Conservation (phyloP, 2,888 invertebrate genomes). For the Aspidiotus destructor region DNA sequence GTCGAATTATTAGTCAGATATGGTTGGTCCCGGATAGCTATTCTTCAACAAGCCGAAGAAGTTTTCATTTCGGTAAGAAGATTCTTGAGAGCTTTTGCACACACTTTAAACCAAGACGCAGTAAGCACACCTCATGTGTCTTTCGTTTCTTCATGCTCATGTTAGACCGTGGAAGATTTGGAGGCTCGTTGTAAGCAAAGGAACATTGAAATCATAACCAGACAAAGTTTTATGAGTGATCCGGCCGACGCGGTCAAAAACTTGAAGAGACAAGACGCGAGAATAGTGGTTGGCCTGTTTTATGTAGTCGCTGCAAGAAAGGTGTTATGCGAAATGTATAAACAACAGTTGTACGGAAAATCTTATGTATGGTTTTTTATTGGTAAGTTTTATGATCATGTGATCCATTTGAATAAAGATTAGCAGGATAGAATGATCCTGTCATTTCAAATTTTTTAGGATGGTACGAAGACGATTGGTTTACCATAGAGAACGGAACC, state of each 20-base stretch:
- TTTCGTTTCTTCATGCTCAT: too few species aligned
- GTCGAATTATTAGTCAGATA: slow-evolving; percentile 94
- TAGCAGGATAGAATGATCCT: too few species aligned
- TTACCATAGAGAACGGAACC: slow-evolving; percentile 55
- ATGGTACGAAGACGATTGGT: slow-evolving; percentile 99
- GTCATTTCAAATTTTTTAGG: slow-evolving; percentile 46
- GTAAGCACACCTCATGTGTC: too few species aligned
- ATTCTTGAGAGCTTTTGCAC: not conserved
- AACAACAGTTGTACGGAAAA: slow-evolving; percentile 84
- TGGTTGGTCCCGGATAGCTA: slow-evolving; percentile 94
- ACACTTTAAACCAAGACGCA: too few species aligned
- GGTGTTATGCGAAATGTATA: slow-evolving; percentile 94
- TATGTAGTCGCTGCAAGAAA: slow-evolving; percentile 94
- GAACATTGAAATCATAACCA: slow-evolving; percentile 88
- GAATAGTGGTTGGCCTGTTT: slow-evolving; percentile 96
- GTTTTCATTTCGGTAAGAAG: slow-evolving; percentile 79
- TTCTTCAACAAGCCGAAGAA: slow-evolving; percentile 96
- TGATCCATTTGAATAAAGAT: not conserved
- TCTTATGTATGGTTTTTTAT: slow-evolving; percentile 99
- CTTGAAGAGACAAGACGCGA: slow-evolving; percentile 86
- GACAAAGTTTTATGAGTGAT: slow-evolving; percentile 94
- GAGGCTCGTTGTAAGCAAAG: slow-evolving; percentile 86
- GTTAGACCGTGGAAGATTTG: slow-evolving; percentile 90
- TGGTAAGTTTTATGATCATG: slow-evolving; percentile 50
- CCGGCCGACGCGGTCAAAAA: slow-evolving; percentile 94